Base-by-base conservation (phyloP, 2,797 vertebrate species). In the Chloroceryle amazona region DNA sequence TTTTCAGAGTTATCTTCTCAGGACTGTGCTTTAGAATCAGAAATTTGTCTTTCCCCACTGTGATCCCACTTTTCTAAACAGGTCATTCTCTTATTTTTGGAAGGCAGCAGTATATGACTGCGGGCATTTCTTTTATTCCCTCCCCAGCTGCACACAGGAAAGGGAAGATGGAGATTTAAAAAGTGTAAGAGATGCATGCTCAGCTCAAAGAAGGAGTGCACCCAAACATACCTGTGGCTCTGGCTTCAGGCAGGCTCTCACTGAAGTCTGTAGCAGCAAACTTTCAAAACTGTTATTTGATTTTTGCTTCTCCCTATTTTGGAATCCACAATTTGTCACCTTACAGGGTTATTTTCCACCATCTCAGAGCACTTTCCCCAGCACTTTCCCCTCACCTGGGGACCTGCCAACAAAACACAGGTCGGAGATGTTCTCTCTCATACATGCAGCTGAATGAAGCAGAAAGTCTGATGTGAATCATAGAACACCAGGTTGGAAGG, bases 361-460 rank as follows among this genome's bases (percentile, higher is more conserved):
- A 52, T 29, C 7, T 16, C 46, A 22, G 71, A 65, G 21, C 3
- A 37, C n/a, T 29, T 86, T 17, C 51, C 41, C 21, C 41, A 52
- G 20, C 3, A 33, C 28, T 25, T 88, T 19, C 55, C 14, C 26
- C 37, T 65, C 42, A 62, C 9, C 41, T 65, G 61, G 35, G 52
- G 55, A 87, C n/a, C 39, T 52, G 28, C 52, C n/a, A 37, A 26
- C 1, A 4, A 57, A 81, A 51, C 28, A 74, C 20, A 33, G 20
- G 39, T 33, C 84, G 41, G 41, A 67, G 6, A 13, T 78, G 31
- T n/a, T 37, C 12, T 33, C 47, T 63, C 13, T 4, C 25, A 67
- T 10, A 2, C 2, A 7, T 16, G 17, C 15, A 67, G 17, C 10
- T 1, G 3, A 67, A 65, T 1, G 2, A 51, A 83, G 57, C 29